Percentiles rank a stretch among this genome's conserved stretches.
phyloP scores from a whole-genome alignment of 2,888 invertebrate genomes.

The Exocentrus adspersus region DNA sequence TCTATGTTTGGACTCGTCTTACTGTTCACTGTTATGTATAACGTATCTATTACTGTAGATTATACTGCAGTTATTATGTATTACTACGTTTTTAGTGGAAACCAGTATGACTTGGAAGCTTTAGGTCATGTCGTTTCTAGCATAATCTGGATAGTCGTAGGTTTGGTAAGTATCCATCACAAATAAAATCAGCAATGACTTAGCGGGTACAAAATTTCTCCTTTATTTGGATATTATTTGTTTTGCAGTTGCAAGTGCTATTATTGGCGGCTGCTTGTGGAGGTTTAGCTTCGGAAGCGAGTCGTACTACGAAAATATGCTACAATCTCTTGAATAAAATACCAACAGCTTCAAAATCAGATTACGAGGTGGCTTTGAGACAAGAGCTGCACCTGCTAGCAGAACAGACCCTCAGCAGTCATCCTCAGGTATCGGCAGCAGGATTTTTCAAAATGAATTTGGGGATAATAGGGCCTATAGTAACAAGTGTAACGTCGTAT shows the following conservation, averaged over 20 bases:
- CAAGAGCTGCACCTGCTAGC: slow-evolving; percentile 39
- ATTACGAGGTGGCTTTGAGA: slow-evolving; percentile 27
- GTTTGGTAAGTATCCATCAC: slow-evolving; percentile 10
- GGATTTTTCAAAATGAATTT: slow-evolving; percentile 49
- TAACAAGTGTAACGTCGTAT: slow-evolving; percentile 49
- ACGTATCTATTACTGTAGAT: neutral
- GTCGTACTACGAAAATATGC: slow-evolving; percentile 40
- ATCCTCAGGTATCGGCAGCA: slow-evolving; percentile 46
- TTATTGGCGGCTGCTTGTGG: slow-evolving; percentile 40
- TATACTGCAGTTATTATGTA: neutral
- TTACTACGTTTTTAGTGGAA: neutral
- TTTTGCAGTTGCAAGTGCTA: slow-evolving; percentile 41
- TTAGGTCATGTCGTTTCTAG: neutral
- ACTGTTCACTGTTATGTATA: slow-evolving; percentile 3
- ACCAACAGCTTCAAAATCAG: slow-evolving; percentile 27
- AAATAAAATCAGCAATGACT: too few relatives aligned
- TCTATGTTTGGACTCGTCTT: slow-evolving; percentile 22
- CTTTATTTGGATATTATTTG: too few relatives aligned
- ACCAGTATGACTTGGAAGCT: neutral
- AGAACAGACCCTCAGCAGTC: slow-evolving; percentile 41
- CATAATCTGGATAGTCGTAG: slow-evolving; percentile 1
- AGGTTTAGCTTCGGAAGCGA: slow-evolving; percentile 42
- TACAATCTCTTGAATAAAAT: slow-evolving; percentile 41
- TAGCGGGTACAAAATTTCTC: too few relatives aligned
- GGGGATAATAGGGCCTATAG: slow-evolving; percentile 45